Base-by-base conservation (phyloP, 2,797 vertebrate species). In the Falco columbarius region DNA sequence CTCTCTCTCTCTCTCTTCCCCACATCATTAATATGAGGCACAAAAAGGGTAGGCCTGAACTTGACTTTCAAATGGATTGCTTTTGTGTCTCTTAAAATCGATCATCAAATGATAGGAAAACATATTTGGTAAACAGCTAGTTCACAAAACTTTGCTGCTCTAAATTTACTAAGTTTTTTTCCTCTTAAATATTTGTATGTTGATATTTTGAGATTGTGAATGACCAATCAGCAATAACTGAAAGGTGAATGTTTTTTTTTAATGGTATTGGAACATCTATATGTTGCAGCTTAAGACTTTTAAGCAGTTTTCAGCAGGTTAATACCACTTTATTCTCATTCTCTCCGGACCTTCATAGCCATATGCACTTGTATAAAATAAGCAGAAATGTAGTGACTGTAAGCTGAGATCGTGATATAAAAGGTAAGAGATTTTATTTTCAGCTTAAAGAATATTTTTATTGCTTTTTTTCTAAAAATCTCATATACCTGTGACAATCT, bases 361-460 rank as follows among this genome's bases (percentile, higher is more conserved):
- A 98, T 98, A 98, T 96, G 97, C 98, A 98, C 98, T 98, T 98
- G 97, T 98, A 97, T 98, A 98, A 98, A 98, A 98, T 98, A 98
- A 98, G 97, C 98, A 98, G 97, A 98, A 98, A 98, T 97, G 92
- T 98, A 98, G 97, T 98, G 98, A 98, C 98, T 98, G 97, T 98
- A 98, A 98, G 98, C 98, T 97, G 97, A 98, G 98, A 97, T 97
- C 97, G 96, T 97, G 97, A 97, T 98, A 95, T 97, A 94, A 98
- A 98, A 98, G 98, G 98, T 98, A 98, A 98, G 98, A 98, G 65
- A 97, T 97, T 98, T 98, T 98, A 97, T 98, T 98, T 98, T 98
- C 97, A 97, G 98, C 97, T 98, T 98, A 97, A 97, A 98, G 95
- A 98, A 81, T 96, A 93, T 97, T 97, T 97, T 95, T 96, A 94